A percentile compares a stretch with the other conserved stretches of the same genome.
These are phyloP conservation scores for Mormyrus lacerda DNA, from an alignment of 2,113 vertebrate species.

Conservation along the genomic window DNA sequence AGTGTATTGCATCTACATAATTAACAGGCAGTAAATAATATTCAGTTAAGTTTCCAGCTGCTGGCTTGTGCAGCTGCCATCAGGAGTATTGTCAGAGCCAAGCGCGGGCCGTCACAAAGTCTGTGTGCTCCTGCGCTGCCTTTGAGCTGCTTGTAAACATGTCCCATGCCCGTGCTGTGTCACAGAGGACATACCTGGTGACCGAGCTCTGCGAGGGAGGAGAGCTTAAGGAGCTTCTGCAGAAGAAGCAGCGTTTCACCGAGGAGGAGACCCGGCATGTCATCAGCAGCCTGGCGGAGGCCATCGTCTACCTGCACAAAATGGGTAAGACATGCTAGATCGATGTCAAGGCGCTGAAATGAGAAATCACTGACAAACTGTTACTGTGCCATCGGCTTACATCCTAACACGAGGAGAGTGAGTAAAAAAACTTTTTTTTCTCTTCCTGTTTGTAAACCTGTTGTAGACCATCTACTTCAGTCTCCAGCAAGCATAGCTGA, in stretches of 20 bases:
- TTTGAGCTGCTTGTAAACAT: neutral
- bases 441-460: neutral
- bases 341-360: neutral
- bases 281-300: conserved; percentile 66
- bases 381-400: neutral
- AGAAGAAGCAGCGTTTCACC: conserved; percentile 58
- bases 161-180: conserved; percentile 28
- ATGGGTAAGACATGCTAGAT: conserved; percentile 54
- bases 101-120: neutral
- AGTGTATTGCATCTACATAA: neutral
- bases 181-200: conserved; percentile 72
- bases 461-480: neutral
- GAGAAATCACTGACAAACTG: neutral
- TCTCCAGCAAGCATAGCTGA: neutral
- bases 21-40: neutral
- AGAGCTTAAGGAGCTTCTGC: conserved; percentile 67
- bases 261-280: conserved; percentile 74
- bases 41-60: neutral
- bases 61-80: neutral
- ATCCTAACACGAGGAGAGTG: neutral
- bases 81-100: neutral
- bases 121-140: neutral
- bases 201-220: conserved; percentile 74
- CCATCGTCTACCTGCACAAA: conserved; percentile 69
- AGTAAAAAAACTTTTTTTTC: neutral